These are phyloP conservation scores for Alethe diademata DNA, from an alignment of 2,113 vertebrate genomes.

Conservation along the genomic window DNA sequence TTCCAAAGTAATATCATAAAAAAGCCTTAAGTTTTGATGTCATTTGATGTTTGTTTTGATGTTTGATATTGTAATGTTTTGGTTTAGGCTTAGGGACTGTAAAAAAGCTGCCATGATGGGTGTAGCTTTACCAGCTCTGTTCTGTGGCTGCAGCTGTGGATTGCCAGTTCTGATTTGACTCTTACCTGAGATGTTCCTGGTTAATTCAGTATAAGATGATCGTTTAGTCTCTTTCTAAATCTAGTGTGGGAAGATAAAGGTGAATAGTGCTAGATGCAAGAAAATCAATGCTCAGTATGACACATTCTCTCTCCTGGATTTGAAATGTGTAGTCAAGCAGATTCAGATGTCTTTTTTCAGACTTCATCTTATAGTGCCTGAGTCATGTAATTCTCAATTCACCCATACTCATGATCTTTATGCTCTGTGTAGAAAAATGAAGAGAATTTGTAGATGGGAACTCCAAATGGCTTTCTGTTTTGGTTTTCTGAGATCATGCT, in stretches of 20 bases:
- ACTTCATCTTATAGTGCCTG: background rate
- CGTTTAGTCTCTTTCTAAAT: background rate
- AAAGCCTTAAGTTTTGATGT: background rate
- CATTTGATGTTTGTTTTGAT: background rate
- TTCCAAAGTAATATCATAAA: background rate
- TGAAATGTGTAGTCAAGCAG: background rate
- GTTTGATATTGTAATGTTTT: background rate
- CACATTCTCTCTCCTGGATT: accelerated
- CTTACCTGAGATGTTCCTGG: background rate
- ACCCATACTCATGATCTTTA: background rate
- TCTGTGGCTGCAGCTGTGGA: background rate
- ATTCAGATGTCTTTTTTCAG: background rate
- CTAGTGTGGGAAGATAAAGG: background rate
- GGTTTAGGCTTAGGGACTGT: background rate
- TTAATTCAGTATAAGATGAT: background rate
- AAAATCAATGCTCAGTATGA: background rate
- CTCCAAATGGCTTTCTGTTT: background rate
- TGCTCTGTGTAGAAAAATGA: background rate
- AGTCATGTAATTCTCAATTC: background rate
- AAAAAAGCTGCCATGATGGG: background rate
- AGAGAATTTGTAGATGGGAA: background rate
- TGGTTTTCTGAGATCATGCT: background rate
- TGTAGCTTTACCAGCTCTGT: background rate
- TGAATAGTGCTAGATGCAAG: background rate
- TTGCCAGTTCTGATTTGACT: background rate